Percentiles rank a stretch among this genome's conserved stretches.
Evolutionary conservation across 2,113 vertebrate genomes (phyloP).

Genomic region (Lasiurus borealis): DNA sequence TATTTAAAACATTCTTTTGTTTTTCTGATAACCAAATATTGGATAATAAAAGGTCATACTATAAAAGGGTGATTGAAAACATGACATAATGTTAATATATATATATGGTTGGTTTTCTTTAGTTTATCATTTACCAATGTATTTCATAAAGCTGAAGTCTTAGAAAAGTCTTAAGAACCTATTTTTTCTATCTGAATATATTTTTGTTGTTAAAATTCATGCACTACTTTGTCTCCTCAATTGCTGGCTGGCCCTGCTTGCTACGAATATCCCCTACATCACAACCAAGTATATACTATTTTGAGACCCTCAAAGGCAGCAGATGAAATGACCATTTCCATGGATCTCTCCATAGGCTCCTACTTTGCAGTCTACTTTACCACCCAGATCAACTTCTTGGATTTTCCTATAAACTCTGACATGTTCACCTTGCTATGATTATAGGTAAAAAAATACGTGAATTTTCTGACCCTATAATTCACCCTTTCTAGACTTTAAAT

Average conservation of each 20-base stretch:
- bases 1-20: constrained; percentile 38
- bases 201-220: neutral
- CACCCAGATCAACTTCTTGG: neutral
- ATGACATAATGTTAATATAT: neutral
- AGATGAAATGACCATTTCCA: neutral
- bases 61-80: neutral
- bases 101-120: neutral
- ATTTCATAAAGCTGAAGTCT: neutral
- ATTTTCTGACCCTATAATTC: neutral
- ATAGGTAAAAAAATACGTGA: neutral
- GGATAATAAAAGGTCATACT: neutral
- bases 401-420: neutral
- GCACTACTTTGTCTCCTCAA: neutral
- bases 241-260: accelerated
- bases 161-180: neutral
- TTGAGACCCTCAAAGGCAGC: neutral
- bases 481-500: neutral
- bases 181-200: neutral
- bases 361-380: neutral
- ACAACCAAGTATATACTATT: neutral
- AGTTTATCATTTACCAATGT: neutral
- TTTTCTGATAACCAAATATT: neutral
- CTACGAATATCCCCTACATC: neutral
- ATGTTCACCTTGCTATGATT: neutral
- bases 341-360: neutral